Evolutionary conservation across 2,113 vertebrate species (phyloP).

Genomic region (Pontoporia blainvillei): DNA sequence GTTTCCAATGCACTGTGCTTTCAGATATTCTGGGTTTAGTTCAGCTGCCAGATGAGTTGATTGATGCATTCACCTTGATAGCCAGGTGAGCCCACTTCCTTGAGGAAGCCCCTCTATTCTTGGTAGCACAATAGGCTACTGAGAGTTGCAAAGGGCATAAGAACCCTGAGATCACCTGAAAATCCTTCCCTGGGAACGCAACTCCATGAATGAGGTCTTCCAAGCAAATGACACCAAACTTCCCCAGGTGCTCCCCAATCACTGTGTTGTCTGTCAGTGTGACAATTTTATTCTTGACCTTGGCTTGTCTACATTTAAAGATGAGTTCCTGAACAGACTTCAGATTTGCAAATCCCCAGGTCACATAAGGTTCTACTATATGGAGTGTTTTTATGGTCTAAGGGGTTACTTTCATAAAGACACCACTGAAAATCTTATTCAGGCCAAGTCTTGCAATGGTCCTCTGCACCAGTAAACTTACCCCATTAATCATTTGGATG

Average conservation of each 20-base stretch:
- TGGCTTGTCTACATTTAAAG: constrained; percentile 90
- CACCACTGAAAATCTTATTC: constrained; percentile 76
- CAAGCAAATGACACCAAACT: constrained; percentile 91
- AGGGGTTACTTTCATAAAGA: constrained; percentile 88
- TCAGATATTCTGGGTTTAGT: constrained; percentile 77
- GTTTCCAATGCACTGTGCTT: neutral
- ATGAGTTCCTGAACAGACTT: constrained; percentile 97
- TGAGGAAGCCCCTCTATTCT: constrained; percentile 90
- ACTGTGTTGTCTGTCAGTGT: constrained; percentile 91
- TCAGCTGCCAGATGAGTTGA: constrained; percentile 89
- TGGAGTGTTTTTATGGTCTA: constrained; percentile 84
- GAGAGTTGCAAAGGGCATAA: constrained; percentile 89
- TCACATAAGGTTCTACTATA: constrained; percentile 91
- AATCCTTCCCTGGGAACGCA: constrained; percentile 86
- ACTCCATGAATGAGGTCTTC: constrained; percentile 97
- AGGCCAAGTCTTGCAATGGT: constrained; percentile 82
- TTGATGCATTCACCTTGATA: constrained; percentile 88
- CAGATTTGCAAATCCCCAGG: constrained; percentile 94
- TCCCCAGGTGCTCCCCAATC: constrained; percentile 89
- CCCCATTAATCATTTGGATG: constrained; percentile 88
- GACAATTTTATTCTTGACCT: constrained; percentile 36
- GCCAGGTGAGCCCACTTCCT: constrained; percentile 91
- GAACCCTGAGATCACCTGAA: constrained; percentile 83
- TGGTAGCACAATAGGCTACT: constrained; percentile 87
- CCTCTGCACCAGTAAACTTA: constrained; percentile 83